These are phyloP conservation scores for Magallana ariakensis DNA, from an alignment of 1,140 invertebrate species.

Conservation along the genomic window DNA sequence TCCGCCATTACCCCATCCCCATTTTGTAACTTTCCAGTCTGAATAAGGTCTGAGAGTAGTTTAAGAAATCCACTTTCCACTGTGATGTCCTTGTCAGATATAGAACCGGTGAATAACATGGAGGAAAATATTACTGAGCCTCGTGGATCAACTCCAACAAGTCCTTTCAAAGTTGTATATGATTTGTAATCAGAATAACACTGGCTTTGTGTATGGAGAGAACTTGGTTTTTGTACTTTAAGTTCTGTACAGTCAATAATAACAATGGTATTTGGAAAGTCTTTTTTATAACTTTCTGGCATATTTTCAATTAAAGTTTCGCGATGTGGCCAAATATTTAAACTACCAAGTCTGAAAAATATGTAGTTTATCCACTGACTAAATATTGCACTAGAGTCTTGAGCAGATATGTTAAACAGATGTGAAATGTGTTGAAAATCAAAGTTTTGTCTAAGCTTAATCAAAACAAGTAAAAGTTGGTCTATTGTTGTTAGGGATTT, in stretches of 20 bases:
- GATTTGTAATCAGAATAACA: conserved; percentile 58
- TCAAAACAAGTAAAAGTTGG: conserved; percentile 20
- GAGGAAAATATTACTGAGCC: conserved; percentile 51
- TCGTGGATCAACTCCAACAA: conserved; percentile 52
- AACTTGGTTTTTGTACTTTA: too few species aligned
- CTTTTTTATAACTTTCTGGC: conserved; percentile 50
- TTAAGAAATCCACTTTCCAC: neutral
- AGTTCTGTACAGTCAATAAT: conserved; percentile 58
- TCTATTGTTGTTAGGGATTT: conserved; percentile 5
- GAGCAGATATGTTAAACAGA: conserved; percentile 11
- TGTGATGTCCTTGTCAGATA: neutral
- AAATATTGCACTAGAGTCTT: conserved; percentile 40
- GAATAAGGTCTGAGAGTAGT: too few species aligned
- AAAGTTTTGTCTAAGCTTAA: conserved; percentile 40
- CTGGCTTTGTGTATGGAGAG: conserved; percentile 32
- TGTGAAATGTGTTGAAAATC: neutral
- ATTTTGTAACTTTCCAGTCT: neutral
- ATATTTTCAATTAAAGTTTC: too few species aligned
- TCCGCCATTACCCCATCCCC: neutral
- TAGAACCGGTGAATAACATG: conserved; percentile 42
- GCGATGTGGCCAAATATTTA: conserved; percentile 51
- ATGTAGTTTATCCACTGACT: too few species aligned
- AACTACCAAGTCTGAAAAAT: conserved; percentile 43
- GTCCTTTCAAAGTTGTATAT: conserved; percentile 49
- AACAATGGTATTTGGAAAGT: conserved; percentile 48